Base-by-base conservation (phyloP, 2,113 vertebrate genomes). In the Corythoichthys haematopterus region DNA sequence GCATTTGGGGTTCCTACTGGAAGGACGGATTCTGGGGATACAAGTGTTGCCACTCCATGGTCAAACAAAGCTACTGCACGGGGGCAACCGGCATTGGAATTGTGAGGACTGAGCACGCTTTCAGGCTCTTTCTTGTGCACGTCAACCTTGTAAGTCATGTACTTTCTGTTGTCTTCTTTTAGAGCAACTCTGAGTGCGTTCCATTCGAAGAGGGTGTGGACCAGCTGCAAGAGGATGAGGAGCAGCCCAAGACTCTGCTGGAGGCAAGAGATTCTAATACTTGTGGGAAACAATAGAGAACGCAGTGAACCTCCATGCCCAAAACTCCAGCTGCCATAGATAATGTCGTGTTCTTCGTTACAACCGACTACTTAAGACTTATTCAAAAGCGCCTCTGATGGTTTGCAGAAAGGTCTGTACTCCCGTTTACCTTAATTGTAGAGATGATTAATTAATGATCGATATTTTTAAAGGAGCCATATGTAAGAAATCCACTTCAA, bases 1-100 rank as follows among this genome's bases (percentile, higher is more conserved):
- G 93, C 78, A 95, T 99, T 78, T 99, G 97, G 96, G 96, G 97
- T 3, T 99, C 96, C 0, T 99, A 91, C 52, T 99, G 97, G 96
- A 96, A 92, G 65, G 96, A 99, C 2, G 95, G 96, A 76, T 92
- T 57, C 78, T 99, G 97, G 97, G 96, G 97, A 37, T 99, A 93
- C 89, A 98, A 93, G 83, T 99, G 96, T 79, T 99, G 97, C 83
- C 92, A 95, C 81, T 98, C 97, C 0, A 93, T 98, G 91, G 93
- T 98, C 85, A 99, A 99, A 81, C 94, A 90, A 83, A 98, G 96
- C 5, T 99, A 98, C 78, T 99, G 97, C 79, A 98, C 95, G 6
- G 97, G 97, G 87, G 93, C 96, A 40, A 87, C 93, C 74, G 95
- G 96, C 69, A 93, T 94, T 69, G 87, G 88, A 84, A 86, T 76